These are phyloP conservation scores for Amblyopsis hoosieri DNA, from an alignment of 2,797 vertebrate genomes.

Conservation along the genomic window DNA sequence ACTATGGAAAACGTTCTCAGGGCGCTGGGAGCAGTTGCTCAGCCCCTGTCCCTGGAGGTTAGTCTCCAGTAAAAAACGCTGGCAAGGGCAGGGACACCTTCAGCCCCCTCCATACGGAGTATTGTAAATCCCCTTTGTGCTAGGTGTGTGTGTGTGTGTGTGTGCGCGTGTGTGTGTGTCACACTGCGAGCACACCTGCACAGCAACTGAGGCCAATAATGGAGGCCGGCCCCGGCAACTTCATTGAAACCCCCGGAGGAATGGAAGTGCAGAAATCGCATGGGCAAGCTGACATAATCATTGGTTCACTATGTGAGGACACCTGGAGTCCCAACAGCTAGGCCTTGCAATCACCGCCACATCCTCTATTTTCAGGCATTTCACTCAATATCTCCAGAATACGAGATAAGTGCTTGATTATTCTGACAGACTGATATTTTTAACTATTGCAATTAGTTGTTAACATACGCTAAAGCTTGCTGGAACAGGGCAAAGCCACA, in stretches of 20 bases:
- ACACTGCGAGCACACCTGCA: constrained; percentile 43
- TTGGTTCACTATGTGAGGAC: neutral
- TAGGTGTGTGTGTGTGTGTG: constrained; percentile 32
- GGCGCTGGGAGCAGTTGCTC: neutral
- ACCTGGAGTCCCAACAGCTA: neutral
- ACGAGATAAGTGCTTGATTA: no score
- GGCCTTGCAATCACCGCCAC: no score
- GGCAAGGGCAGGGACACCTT: constrained; percentile 20
- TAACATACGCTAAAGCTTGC: neutral
- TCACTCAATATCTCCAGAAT: neutral
- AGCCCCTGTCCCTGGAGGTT: constrained; percentile 34
- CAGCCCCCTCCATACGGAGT: constrained; percentile 17
- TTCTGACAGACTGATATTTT: neutral
- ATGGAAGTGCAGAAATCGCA: constrained; percentile 2
- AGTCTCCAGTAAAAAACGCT: constrained; percentile 25
- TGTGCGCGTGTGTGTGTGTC: constrained; percentile 24
- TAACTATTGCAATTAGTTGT: neutral
- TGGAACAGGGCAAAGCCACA: neutral
- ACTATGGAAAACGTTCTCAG: constrained; percentile 19
- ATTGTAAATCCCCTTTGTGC: constrained; percentile 17
- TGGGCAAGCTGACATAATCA: neutral
- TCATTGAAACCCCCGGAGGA: constrained; percentile 34
- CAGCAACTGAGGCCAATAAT: constrained; percentile 12
- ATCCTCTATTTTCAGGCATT: neutral
- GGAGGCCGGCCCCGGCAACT: constrained; percentile 28